phyloP scores from a whole-genome alignment of 92 coral and sea anemone species.

The Zoanthus solanderi region DNA sequence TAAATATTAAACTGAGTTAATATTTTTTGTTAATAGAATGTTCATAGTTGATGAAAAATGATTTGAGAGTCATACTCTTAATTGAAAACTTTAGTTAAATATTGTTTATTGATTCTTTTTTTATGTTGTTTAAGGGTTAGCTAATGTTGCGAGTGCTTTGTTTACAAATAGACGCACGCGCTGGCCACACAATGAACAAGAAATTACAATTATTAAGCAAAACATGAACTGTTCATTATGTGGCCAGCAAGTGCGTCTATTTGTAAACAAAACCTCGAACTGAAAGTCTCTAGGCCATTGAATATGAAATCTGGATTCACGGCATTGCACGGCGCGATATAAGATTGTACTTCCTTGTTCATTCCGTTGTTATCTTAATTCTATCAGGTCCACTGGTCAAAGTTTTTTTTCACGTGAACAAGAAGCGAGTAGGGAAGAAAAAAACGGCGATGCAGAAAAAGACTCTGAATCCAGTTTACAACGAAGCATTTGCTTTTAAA shows the following conservation, averaged over 20 bases:
- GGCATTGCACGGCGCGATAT: no score
- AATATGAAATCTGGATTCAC: background rate
- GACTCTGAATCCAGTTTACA: constrained; percentile 94
- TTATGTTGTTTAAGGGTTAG: background rate
- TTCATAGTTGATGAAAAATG: no score
- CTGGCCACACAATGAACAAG: background rate
- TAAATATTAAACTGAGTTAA: no score
- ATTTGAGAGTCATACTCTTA: background rate
- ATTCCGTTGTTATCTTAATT: background rate
- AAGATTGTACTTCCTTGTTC: background rate
- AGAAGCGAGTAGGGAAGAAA: constrained; percentile 87
- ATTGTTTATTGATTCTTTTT: no score
- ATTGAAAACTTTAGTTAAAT: no score
- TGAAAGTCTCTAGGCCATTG: no score
- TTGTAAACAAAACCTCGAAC: no score
- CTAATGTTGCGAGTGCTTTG: background rate
- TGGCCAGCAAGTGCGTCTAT: no score
- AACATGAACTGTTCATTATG: background rate
- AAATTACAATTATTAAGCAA: no score
- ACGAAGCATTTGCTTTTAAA: constrained; percentile 98
- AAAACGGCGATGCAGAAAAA: constrained; percentile 94
- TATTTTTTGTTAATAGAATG: no score
- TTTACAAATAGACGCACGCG: background rate
- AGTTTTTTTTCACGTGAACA: constrained; percentile 86
- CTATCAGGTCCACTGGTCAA: constrained; percentile 85